Evolutionary conservation across 2,797 vertebrate genomes (phyloP).

Genomic region (Antrozous pallidus): DNA sequence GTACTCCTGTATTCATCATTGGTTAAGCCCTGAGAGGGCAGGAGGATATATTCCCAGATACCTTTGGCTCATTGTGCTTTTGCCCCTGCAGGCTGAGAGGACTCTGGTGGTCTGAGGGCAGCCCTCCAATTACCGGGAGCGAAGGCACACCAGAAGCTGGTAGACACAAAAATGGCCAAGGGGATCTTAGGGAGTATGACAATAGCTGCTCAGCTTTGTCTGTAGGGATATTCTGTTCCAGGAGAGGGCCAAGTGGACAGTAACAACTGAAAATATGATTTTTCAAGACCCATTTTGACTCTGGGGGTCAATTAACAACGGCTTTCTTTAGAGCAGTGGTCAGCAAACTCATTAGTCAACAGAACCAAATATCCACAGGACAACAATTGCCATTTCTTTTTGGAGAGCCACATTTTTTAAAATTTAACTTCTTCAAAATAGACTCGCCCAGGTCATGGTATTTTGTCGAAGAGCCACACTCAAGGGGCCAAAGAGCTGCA

Average conservation of each 20-base stretch:
- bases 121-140: neutral
- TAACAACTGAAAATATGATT: neutral
- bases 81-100: neutral
- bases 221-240: neutral
- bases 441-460: too few relatives aligned
- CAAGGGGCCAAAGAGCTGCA: too few relatives aligned
- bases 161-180: neutral
- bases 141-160: neutral
- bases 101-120: too few relatives aligned
- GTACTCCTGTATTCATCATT: accelerated
- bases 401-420: too few relatives aligned
- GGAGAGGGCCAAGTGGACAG: neutral
- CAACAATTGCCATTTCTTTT: too few relatives aligned
- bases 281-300: neutral
- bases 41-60: neutral
- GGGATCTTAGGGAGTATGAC: neutral
- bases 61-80: neutral
- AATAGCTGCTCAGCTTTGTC: neutral
- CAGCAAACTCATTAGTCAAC: too few relatives aligned
- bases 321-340: too few relatives aligned
- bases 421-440: too few relatives aligned
- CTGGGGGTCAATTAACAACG: neutral
- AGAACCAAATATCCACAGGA: too few relatives aligned
- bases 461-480: too few relatives aligned
- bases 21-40: neutral